Conservation (phyloP, 2,888 invertebrate species). For the Acanthosoma haemorrhoidale region DNA sequence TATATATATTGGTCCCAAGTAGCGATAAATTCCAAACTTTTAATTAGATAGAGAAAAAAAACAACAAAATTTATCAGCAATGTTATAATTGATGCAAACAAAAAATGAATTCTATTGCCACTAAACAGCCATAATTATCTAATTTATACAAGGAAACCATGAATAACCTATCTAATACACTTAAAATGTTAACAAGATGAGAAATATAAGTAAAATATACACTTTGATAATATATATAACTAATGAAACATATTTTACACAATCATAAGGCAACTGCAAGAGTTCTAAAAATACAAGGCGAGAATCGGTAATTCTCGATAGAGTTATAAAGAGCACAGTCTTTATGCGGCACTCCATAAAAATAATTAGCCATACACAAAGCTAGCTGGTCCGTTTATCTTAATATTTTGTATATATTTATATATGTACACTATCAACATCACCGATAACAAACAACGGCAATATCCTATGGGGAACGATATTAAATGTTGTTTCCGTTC, state of each 20-base stretch:
- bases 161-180: too few species aligned
- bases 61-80: too few species aligned
- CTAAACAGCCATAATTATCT: too few species aligned
- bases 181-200: not conserved
- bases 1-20: too few species aligned
- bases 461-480: not conserved
- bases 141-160: too few species aligned
- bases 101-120: too few species aligned
- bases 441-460: not conserved
- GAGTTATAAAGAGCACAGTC: too few species aligned
- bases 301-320: not conserved
- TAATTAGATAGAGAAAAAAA: too few species aligned
- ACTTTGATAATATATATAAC: not conserved
- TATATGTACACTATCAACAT: conserved; percentile 3
- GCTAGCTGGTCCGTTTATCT: not conserved
- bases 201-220: not conserved
- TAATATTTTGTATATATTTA: not conserved
- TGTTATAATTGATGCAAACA: too few species aligned
- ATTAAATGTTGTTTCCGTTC: not conserved
- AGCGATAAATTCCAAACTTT: too few species aligned
- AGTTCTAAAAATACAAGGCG: not conserved
- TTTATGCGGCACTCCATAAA: not conserved
- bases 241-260: not conserved
- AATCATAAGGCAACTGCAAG: conserved; percentile 20
- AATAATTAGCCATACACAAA: conserved; percentile 9